Conservation (phyloP, 2,113 vertebrate species). For the Geococcyx californianus region DNA sequence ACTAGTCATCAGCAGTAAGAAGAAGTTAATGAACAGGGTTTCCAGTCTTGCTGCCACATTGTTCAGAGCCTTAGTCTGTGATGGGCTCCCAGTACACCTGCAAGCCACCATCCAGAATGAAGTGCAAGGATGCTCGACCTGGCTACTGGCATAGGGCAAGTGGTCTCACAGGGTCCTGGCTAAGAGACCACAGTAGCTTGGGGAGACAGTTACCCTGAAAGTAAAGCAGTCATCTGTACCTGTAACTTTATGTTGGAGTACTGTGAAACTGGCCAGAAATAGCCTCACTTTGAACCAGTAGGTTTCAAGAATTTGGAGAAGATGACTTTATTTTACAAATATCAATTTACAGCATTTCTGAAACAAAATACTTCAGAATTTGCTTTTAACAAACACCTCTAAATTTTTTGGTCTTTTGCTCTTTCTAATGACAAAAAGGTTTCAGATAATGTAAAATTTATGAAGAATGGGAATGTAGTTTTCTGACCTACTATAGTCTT, state of each 20-base stretch:
- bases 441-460: not conserved
- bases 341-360: not conserved
- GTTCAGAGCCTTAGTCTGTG: not conserved
- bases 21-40: not conserved
- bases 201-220: not conserved
- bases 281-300: not conserved
- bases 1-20: not conserved
- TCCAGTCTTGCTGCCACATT: not conserved
- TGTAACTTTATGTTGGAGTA: not conserved
- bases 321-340: not conserved
- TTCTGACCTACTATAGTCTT: not conserved
- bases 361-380: not conserved
- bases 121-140: not conserved
- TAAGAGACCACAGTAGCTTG: not conserved
- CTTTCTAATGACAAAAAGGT: not conserved
- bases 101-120: not conserved
- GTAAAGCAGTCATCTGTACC: not conserved
- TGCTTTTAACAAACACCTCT: not conserved
- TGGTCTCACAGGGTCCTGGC: accelerated
- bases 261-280: not conserved
- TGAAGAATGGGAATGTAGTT: not conserved
- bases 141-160: not conserved
- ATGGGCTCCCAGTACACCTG: not conserved
- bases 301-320: not conserved
- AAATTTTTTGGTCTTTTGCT: not conserved